Base-by-base conservation (phyloP, 2,888 invertebrate species). In the Catonia carolina region DNA sequence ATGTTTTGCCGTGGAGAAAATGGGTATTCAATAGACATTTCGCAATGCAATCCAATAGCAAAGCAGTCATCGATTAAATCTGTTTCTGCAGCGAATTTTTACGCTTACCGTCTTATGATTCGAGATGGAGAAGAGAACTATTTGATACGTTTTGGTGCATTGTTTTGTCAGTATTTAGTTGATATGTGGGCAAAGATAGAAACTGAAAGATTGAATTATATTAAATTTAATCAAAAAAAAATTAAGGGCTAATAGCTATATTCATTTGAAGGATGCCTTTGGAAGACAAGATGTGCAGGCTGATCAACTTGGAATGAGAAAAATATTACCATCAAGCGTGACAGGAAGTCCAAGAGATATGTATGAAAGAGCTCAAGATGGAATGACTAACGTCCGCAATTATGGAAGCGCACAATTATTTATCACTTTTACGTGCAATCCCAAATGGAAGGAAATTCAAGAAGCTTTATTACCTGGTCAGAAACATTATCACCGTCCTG, bases 151-250 rank as follows among this genome's bases (percentile, higher is more conserved):
- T 55, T n/a, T 47, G 50, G 58, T 15, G 37, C 41, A 23, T 33
- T 61, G 22, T 59, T 57, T 41, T 66, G 69, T 45, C 70, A 72
- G 58, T 72, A 61, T 50, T 49, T 66, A 18, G 70, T 72, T 15
- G 71, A 73, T 59, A 65, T 67, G 66, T 72, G 68, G 62, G 69
- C 63, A 0, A 71, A 70, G 62, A 66, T 71, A 23, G 70, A 72
- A 61, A 64, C 60, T 7, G 67, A 71, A 58, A 64, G 68, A 12
- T 55, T 72, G 10, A 33, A 41, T 8, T 72, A 56, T 55, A 59
- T 70, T 33, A 62, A 68, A 35, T 64, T 61, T 2, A 69, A 72
- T 55, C 69, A 72, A 60, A 33, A 18, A 1, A n/a, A 66, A 68
- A 51, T 58, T 70, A 53, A 59, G 65, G 23, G 45, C 66, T 48